A percentile compares a stretch with the other conserved stretches of the same genome.
These are phyloP conservation scores for Dendrocopos noguchii DNA, from an alignment of 2,113 vertebrate genomes.

Conservation along the genomic window DNA sequence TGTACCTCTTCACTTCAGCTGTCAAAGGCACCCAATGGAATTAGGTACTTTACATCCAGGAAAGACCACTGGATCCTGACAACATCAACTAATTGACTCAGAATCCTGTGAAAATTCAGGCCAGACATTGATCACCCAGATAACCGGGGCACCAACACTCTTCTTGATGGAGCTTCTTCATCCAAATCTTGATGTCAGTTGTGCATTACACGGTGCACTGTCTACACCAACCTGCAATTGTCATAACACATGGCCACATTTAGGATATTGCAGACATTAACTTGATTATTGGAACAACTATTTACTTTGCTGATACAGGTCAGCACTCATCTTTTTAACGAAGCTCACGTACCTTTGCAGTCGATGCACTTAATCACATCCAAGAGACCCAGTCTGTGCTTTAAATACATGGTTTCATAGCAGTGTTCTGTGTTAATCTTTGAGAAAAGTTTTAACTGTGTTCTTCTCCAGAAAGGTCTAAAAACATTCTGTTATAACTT, in stretches of 20 bases:
- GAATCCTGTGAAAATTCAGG: neutral
- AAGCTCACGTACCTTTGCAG: neutral
- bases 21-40: neutral
- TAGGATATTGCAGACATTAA: neutral
- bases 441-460: neutral
- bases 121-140: rapidly evolving
- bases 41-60: neutral
- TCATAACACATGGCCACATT: neutral
- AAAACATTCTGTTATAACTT: neutral
- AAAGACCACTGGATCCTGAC: neutral
- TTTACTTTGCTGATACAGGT: neutral
- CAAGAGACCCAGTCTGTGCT: neutral
- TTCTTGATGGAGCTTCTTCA: neutral
- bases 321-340: neutral
- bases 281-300: neutral
- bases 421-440: neutral
- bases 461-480: neutral
- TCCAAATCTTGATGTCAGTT: neutral
- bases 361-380: rapidly evolving
- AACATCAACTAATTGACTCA: neutral
- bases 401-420: neutral
- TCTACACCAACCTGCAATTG: neutral
- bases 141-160: neutral
- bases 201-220: neutral
- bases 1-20: neutral